Base-by-base conservation (phyloP, 2,797 vertebrate genomes). In the Taeniopygia guttata region DNA sequence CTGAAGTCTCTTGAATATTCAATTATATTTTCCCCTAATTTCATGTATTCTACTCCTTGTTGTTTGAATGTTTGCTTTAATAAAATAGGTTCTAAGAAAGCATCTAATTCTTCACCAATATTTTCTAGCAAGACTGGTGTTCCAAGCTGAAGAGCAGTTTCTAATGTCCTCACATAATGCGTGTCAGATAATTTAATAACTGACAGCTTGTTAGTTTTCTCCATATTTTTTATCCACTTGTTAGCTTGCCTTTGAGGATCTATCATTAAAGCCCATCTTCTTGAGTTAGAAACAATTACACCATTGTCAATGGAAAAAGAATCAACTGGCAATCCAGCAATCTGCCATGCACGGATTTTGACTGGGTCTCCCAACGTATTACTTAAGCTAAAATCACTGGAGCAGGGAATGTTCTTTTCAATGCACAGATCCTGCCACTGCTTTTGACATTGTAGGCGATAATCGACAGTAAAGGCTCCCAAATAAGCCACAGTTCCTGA, bases 161-260 rank as follows among this genome's bases (percentile, higher is more conserved):
- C 99, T 90, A 99, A 94, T 1, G 94, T 96, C 88, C 98, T 98
- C 70, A 99, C 97, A 22, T 99, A 99, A 95, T 98, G 98, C 23
- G 96, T 64, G 75, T 99, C 99, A 9, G 99, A 98, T 48, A 99
- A 97, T 94, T 99, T 99, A 96, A 99, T 99, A 82, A 99, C 97
- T 5, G 98, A 96, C 21, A 99, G 97, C 72, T 97, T 99, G 90
- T 99, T 99, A 5, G 62, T 82, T 93, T 98, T 99, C 96, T 99
- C 99, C 99, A 99, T 99, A 93, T 99, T 99, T 95, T 99, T 99
- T 70, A 99, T 94, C 99, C 99, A 99, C 51, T 99, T 99, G 97
- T 99, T 99, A 89, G 99, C 99, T 96, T 99, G 99, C 43, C 98
- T 98, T 96, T 99, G 99, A 76, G 99, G 99, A 94, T 99, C 99